Conservation (phyloP, 2,888 invertebrate genomes). For the Ligdia adustata region DNA sequence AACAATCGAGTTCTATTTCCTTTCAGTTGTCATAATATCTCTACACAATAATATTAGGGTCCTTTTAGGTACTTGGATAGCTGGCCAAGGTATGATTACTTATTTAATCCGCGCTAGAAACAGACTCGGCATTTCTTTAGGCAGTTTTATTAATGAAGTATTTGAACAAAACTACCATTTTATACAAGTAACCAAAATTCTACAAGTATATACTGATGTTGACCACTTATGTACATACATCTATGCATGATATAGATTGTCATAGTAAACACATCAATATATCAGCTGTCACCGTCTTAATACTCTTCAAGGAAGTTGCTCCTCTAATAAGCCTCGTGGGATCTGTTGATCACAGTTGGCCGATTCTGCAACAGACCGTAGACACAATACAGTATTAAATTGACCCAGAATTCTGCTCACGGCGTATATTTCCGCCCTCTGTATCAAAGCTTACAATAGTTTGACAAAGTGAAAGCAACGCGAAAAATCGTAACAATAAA, state of each 20-base stretch:
- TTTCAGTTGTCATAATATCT: too few relatives aligned
- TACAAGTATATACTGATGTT: too few relatives aligned
- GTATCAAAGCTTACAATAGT: constrained; percentile 1
- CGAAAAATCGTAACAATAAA: not conserved
- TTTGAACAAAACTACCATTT: too few relatives aligned
- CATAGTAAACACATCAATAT: constrained; percentile 3
- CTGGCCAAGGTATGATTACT: too few relatives aligned
- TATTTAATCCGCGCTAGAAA: too few relatives aligned
- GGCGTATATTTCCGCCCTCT: not conserved
- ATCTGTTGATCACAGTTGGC: constrained; percentile 7
- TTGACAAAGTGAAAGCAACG: not conserved
- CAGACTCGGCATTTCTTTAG: too few relatives aligned
- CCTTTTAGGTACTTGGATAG: too few relatives aligned
- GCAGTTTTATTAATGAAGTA: too few relatives aligned
- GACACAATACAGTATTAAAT: constrained; percentile 3
- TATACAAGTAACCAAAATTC: too few relatives aligned
- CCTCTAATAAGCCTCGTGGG: constrained; percentile 8
- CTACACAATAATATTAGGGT: too few relatives aligned
- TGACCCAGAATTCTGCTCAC: constrained; percentile 2
- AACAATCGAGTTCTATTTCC: too few relatives aligned
- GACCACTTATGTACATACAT: too few relatives aligned
- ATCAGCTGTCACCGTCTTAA: constrained; percentile 8
- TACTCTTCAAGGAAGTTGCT: constrained; percentile 13
- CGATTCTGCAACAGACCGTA: not conserved
- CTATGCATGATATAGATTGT: constrained; percentile 3